These are phyloP conservation scores for Drosophila novamexicana DNA, from an alignment of 1,140 invertebrate genomes.

Conservation along the genomic window DNA sequence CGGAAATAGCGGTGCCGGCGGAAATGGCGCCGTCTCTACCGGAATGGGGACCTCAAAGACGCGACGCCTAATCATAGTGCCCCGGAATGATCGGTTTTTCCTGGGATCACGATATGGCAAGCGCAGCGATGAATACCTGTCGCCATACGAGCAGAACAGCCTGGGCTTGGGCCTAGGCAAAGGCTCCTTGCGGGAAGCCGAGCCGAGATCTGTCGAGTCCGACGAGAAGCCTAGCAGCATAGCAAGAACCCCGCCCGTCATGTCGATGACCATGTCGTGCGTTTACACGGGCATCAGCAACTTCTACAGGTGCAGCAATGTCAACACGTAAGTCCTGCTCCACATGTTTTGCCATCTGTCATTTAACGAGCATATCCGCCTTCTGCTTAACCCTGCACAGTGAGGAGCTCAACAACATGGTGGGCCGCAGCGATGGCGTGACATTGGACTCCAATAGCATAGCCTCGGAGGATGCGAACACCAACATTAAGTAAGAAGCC, in stretches of 20 bases:
- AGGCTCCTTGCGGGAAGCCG: conserved; percentile 1
- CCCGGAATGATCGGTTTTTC: conserved; percentile 82
- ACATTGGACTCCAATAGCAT: conserved; percentile 32
- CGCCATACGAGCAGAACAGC: conserved; percentile 61
- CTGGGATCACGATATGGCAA: conserved; percentile 83
- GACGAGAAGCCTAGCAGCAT: conserved; percentile 17
- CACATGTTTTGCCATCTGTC: neutral
- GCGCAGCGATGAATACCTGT: conserved; percentile 54
- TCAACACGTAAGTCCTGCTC: conserved; percentile 53
- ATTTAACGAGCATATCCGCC: neutral
- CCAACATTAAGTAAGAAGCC: conserved; percentile 29
- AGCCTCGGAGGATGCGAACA: conserved; percentile 33
- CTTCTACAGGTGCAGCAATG: conserved; percentile 65
- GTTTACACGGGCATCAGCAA: conserved; percentile 69
- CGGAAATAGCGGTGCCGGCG: conserved; percentile 25
- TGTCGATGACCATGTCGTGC: conserved; percentile 58
- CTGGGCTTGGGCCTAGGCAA: conserved; percentile 45
- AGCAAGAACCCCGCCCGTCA: neutral
- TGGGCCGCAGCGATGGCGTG: conserved; percentile 26
- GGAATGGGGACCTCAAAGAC: conserved; percentile 56
- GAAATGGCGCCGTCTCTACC: neutral
- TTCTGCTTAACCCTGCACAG: neutral
- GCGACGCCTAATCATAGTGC: conserved; percentile 70
- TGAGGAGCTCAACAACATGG: conserved; percentile 43
- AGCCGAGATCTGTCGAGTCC: neutral